Percentiles rank a stretch among this genome's conserved stretches.
Evolutionary conservation across 2,888 invertebrate species (phyloP).

Genomic region (Athripsodes cinereus): DNA sequence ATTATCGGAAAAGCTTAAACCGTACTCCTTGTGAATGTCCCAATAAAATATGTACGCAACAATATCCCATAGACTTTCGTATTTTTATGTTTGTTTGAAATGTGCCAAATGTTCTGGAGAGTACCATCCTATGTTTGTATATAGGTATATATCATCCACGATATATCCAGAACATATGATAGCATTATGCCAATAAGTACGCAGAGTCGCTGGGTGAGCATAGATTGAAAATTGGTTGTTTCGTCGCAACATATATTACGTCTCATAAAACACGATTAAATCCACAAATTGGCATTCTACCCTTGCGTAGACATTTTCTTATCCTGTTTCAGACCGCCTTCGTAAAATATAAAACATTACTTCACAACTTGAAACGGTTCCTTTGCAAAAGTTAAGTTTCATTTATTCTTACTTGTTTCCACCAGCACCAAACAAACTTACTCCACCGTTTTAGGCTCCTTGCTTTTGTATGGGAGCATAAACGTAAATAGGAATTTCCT

Average conservation of each 20-base stretch:
- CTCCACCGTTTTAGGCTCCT: neutral
- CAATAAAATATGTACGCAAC: neutral
- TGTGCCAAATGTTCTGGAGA: neutral
- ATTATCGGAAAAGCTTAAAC: neutral
- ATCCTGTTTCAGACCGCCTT: neutral
- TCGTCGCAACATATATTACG: slow-evolving; percentile 13
- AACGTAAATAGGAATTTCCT: slow-evolving; percentile 2
- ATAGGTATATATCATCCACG: too few relatives aligned
- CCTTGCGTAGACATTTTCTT: neutral
- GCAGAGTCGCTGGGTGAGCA: neutral
- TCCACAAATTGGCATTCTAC: slow-evolving; percentile 15
- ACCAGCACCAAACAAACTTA: neutral
- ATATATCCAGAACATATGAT: too few relatives aligned
- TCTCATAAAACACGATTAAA: slow-evolving; percentile 19
- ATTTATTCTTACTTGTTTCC: neutral
- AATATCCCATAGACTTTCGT: neutral
- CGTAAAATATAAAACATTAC: neutral
- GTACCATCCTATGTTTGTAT: too few relatives aligned
- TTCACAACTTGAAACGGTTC: neutral
- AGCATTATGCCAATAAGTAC: too few relatives aligned
- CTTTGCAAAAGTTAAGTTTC: neutral
- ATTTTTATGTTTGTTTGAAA: slow-evolving; percentile 1
- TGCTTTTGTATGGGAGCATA: neutral
- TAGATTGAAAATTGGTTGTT: slow-evolving; percentile 14
- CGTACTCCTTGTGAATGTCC: neutral